Conservation (phyloP, 2,113 vertebrate species). For the Phalacrocorax brasilianus region DNA sequence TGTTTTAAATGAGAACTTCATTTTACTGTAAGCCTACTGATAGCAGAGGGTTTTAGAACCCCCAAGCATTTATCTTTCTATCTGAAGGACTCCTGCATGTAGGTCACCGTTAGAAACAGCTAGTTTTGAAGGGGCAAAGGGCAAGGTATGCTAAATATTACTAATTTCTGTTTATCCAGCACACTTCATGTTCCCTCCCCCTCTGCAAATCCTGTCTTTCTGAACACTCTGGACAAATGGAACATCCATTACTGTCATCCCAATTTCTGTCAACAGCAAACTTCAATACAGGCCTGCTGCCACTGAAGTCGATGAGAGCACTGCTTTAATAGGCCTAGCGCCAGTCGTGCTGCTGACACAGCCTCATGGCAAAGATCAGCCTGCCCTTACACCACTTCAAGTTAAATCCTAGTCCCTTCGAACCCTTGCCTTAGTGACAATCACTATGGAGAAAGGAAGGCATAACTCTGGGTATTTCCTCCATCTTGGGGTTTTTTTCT, state of each 20-base stretch:
- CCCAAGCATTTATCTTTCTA: neutral
- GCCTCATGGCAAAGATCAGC: neutral
- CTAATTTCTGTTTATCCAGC: neutral
- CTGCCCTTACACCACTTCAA: neutral
- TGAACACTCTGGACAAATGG: neutral
- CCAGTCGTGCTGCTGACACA: accelerated
- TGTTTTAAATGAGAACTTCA: neutral
- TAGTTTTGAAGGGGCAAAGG: neutral
- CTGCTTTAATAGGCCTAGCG: accelerated
- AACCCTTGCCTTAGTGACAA: neutral
- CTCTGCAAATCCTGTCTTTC: neutral
- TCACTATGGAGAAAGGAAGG: neutral
- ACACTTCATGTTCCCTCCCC: neutral
- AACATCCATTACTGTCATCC: neutral
- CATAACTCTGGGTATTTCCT: neutral
- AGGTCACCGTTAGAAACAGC: neutral
- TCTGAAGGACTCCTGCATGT: neutral
- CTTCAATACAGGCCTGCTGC: neutral
- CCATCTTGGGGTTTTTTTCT: neutral
- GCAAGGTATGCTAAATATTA: neutral
- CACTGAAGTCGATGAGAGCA: neutral
- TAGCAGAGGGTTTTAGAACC: neutral
- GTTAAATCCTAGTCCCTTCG: neutral
- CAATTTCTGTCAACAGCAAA: neutral
- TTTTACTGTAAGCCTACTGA: neutral